Percentiles rank a stretch among this genome's conserved stretches.
Conservation (phyloP, 1,140 invertebrate species). For the Magallana angulata region DNA sequence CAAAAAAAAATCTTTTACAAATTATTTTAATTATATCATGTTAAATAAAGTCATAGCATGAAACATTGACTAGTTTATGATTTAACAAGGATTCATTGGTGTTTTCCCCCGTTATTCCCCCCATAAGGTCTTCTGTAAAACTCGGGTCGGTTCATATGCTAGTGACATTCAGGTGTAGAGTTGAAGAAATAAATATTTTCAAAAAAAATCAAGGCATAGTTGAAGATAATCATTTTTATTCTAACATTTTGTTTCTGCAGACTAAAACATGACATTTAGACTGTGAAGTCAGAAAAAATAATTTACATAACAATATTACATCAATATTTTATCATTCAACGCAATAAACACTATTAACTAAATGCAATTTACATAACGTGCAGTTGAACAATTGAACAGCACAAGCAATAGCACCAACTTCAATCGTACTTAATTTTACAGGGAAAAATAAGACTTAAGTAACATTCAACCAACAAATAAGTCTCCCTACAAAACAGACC, state of each 20-base stretch:
- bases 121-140: too few relatives aligned
- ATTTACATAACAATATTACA: constrained; percentile 38
- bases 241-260: constrained; percentile 22
- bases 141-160: too few relatives aligned
- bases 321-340: constrained; percentile 9
- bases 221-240: background rate
- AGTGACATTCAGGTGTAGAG: too few relatives aligned
- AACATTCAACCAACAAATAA: background rate
- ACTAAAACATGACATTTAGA: constrained; percentile 34
- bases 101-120: too few relatives aligned
- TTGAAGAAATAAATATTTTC: too few relatives aligned
- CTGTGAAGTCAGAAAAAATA: constrained; percentile 33
- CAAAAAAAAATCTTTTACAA: too few relatives aligned
- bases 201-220: too few relatives aligned
- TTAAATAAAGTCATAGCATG: too few relatives aligned
- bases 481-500: background rate
- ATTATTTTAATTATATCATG: too few relatives aligned
- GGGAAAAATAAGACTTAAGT: background rate
- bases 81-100: too few relatives aligned
- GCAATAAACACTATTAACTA: constrained; percentile 11
- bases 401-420: constrained; percentile 37
- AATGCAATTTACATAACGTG: background rate
- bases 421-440: background rate
- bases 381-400: constrained; percentile 35
- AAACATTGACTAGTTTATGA: too few relatives aligned